Evolutionary conservation across 2,113 vertebrate species (phyloP).

Genomic region (Hipposideros armiger): DNA sequence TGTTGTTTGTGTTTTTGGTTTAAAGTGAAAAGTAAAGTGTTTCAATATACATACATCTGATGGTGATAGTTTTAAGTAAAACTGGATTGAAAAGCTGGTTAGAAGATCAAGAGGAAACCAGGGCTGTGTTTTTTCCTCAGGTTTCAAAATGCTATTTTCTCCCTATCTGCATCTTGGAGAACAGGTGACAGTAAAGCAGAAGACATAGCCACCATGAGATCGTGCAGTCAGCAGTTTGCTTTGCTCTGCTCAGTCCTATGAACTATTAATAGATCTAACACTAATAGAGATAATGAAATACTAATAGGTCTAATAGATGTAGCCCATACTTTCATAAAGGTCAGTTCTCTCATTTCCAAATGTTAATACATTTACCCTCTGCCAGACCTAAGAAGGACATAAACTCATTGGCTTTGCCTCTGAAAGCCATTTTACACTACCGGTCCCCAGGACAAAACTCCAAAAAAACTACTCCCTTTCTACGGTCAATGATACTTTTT

Average conservation of each 20-base stretch:
- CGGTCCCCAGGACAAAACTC: constrained; percentile 24
- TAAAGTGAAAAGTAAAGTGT: constrained; percentile 14
- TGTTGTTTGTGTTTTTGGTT: not conserved
- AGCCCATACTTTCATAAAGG: not conserved
- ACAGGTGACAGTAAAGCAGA: not conserved
- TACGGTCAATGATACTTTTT: not conserved
- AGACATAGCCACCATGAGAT: not conserved
- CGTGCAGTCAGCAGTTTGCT: accelerated
- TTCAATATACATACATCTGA: not conserved
- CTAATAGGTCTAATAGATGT: not conserved
- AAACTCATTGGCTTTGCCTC: constrained; percentile 35
- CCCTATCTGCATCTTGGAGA: not conserved
- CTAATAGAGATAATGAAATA: not conserved
- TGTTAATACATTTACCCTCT: not conserved
- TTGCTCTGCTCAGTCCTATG: not conserved
- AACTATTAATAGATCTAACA: not conserved
- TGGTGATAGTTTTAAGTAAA: constrained; percentile 14
- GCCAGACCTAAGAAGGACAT: not conserved
- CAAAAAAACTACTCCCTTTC: not conserved
- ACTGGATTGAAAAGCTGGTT: not conserved
- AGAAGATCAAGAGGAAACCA: not conserved
- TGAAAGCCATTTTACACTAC: constrained; percentile 14
- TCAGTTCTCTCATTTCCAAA: not conserved
- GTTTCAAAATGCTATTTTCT: constrained; percentile 43
- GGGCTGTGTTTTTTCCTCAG: not conserved